phyloP scores from a whole-genome alignment of 2,113 vertebrate genomes.

The Corvus moneduloides region DNA sequence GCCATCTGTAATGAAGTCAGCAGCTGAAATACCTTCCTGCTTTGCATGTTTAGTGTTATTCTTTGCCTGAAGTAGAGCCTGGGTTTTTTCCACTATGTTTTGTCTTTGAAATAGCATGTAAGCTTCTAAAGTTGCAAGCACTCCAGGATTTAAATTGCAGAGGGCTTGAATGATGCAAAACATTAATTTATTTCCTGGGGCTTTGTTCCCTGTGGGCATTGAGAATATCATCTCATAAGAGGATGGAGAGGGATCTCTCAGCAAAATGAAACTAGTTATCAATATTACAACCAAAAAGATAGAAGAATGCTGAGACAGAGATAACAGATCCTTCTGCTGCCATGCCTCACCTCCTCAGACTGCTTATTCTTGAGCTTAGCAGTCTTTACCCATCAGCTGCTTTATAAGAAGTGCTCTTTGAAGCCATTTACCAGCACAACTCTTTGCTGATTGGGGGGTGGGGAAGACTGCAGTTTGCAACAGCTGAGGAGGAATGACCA shows the following conservation, averaged over 20 bases:
- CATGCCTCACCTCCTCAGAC: not conserved
- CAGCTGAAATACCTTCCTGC: not conserved
- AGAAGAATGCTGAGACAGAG: not conserved
- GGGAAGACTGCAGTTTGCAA: not conserved
- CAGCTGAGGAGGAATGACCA: not conserved
- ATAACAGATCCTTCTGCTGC: not conserved
- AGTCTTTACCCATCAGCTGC: not conserved
- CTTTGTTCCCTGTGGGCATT: not conserved
- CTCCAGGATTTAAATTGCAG: not conserved
- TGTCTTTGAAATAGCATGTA: not conserved
- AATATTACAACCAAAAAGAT: not conserved
- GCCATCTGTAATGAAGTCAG: not conserved
- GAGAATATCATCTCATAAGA: not conserved
- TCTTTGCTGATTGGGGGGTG: not conserved
- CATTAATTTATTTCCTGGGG: not conserved
- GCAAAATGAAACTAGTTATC: not conserved
- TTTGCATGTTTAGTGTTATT: not conserved
- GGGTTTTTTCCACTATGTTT: not conserved
- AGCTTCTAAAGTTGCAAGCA: not conserved
- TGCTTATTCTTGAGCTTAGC: not conserved
- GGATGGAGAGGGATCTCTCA: not conserved
- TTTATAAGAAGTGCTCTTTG: not conserved
- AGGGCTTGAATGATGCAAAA: not conserved
- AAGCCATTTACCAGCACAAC: not conserved
- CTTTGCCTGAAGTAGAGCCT: not conserved